Conservation (phyloP, 2,113 vertebrate species). For the Ptychochromis oligacanthus region DNA sequence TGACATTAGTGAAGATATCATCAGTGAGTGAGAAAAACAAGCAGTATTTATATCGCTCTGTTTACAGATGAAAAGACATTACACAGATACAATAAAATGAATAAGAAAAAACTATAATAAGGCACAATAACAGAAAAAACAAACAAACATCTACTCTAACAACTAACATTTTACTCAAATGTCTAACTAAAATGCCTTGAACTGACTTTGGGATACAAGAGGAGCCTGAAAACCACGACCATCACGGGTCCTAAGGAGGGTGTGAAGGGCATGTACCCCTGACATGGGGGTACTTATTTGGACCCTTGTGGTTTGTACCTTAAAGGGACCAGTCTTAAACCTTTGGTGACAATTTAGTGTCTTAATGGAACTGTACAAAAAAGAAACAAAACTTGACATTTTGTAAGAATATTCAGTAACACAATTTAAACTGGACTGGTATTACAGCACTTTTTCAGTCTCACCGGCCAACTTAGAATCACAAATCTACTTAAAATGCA, state of each 20-base stretch:
- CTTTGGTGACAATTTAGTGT: too few relatives aligned
- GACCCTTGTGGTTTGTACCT: too few relatives aligned
- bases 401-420: too few relatives aligned
- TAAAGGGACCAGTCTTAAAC: neutral
- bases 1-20: fast-evolving
- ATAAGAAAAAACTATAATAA: neutral
- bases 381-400: too few relatives aligned
- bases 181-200: too few relatives aligned
- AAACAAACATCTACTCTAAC: neutral
- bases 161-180: too few relatives aligned
- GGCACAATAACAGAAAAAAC: neutral
- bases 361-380: fast-evolving
- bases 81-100: neutral
- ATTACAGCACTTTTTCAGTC: neutral
- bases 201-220: too few relatives aligned
- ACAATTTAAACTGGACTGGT: neutral
- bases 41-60: neutral
- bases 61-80: neutral
- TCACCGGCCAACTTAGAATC: neutral
- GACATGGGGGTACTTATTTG: too few relatives aligned
- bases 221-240: fast-evolving
- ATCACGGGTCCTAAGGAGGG: neutral
- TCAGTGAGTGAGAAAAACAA: neutral
- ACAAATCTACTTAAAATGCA: fast-evolving
- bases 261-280: neutral